Evolutionary conservation across 2,113 vertebrate species (phyloP), one percentile per base, ranked within the genome.

Genomic region (Chunga burmeisteri): DNA sequence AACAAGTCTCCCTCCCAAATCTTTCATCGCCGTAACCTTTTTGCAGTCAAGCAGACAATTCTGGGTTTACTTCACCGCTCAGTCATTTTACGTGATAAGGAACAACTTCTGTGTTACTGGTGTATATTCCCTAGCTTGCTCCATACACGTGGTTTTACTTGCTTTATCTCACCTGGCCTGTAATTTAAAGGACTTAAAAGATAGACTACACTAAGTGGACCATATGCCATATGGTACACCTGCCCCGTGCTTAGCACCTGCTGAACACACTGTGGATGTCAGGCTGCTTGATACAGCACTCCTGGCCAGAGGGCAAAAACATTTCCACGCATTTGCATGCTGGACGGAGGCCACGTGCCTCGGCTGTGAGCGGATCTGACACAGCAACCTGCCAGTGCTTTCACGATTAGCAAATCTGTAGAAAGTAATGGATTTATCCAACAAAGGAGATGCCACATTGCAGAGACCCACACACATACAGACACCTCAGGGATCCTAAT

Each of bases 211-310:
- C 94, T 74, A 77, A 92, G 81, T 81, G 88, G 95, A 94, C 96
- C 99, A 99, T 99, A 99, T 99, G 99, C 98, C 70, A 78, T 96
- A 96, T 93, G 81, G 44, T 78, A 98, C 99, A 99, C 98, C 98
- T 99, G 98, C 98, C 97, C 89, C 9, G 16, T 52, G 96, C 73
- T 94, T 95, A 97, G 97, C 99, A 99, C 99, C 99, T 99, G 99
- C 99, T 97, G 96, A 98, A 98, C 34, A 1, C 83, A 17, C 94
- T 38, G 68, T 42, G 90, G 90, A 86, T 59, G 53, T 72, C 96
- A 82, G 81, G 75, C 72, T 34, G 92, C 62, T 70, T 47, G 81
- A 77, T 88, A 40, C 8, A 67, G 71, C 59, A 18, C 90, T 94
- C 71, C 81, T 78, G 96, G 94, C 97, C 96, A 90, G 79, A 46